phyloP scores from a whole-genome alignment of 1,140 invertebrate genomes.

The Latrodectus geometricus region DNA sequence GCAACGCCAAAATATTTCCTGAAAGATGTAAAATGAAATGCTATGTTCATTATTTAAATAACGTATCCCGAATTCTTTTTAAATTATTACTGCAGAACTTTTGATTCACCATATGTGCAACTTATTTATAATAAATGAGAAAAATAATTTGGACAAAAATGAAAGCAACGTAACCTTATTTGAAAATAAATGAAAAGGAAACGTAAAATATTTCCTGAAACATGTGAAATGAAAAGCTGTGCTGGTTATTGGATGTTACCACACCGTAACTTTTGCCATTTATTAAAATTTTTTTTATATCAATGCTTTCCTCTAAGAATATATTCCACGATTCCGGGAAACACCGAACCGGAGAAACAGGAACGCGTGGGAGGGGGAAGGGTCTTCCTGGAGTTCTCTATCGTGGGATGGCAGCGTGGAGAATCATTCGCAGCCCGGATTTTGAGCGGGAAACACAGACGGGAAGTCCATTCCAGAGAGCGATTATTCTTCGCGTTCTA shows the following conservation, averaged over 20 bases:
- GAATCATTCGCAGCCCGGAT: slow-evolving; percentile 48
- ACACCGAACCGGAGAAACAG: slow-evolving; percentile 13
- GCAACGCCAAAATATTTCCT: no score
- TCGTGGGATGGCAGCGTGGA: slow-evolving; percentile 26
- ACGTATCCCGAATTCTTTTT: no score
- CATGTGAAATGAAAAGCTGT: no score
- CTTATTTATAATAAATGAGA: not conserved
- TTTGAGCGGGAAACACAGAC: slow-evolving; percentile 35
- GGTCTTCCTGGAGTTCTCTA: slow-evolving; percentile 3
- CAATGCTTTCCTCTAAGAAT: not conserved
- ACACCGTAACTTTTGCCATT: not conserved
- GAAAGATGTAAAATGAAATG: no score
- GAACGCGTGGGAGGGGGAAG: not conserved
- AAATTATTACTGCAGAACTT: no score
- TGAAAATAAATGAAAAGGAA: not conserved
- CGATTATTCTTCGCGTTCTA: not conserved
- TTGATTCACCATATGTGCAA: not conserved
- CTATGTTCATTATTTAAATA: no score
- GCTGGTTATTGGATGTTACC: not conserved
- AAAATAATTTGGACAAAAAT: not conserved
- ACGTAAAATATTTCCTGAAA: no score
- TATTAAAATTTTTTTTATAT: not conserved
- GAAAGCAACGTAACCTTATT: not conserved
- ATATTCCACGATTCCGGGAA: slow-evolving; percentile 45
- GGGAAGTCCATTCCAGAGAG: not conserved